Percentiles rank a stretch among this genome's conserved stretches.
Conservation (phyloP, 2,113 vertebrate genomes). For the Ictalurus punctatus region DNA sequence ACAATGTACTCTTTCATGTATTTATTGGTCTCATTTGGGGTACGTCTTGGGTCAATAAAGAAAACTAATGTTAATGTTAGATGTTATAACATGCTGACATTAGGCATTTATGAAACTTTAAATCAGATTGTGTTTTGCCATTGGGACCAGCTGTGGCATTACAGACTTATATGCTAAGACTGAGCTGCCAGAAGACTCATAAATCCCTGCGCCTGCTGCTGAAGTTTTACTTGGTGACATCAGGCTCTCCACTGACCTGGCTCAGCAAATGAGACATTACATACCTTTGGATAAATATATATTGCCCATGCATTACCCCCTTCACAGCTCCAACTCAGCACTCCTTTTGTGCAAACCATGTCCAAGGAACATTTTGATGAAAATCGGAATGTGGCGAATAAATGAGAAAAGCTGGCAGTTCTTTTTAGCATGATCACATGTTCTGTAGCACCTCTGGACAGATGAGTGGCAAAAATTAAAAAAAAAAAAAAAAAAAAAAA, state of each 20-base stretch:
- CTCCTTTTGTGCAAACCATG: not conserved
- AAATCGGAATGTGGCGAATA: not conserved
- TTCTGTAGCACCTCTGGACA: not conserved
- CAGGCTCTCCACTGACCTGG: conserved; percentile 32
- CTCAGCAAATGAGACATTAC: conserved; percentile 34
- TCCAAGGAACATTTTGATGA: not conserved
- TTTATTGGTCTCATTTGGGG: not conserved
- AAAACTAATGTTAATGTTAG: no score
- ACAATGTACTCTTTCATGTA: not conserved
- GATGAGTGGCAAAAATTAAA: not conserved
- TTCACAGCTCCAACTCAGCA: not conserved
- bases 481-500: no score
- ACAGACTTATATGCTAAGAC: conserved; percentile 7
- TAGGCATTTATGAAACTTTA: not conserved
- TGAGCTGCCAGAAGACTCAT: conserved; percentile 4
- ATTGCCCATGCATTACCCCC: conserved; percentile 28
- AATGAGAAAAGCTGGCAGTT: not conserved
- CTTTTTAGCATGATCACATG: not conserved
- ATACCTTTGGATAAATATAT: conserved; percentile 41
- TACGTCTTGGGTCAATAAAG: not conserved
- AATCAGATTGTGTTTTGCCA: not conserved
- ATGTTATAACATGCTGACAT: not conserved
- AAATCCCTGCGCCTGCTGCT: conserved; percentile 17
- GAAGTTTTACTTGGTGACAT: conserved; percentile 27
- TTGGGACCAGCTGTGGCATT: not conserved